Evolutionary conservation across 1,140 invertebrate species (phyloP), one percentile per base, ranked within the genome.

Genomic region (Tetragonula clypearis): DNA sequence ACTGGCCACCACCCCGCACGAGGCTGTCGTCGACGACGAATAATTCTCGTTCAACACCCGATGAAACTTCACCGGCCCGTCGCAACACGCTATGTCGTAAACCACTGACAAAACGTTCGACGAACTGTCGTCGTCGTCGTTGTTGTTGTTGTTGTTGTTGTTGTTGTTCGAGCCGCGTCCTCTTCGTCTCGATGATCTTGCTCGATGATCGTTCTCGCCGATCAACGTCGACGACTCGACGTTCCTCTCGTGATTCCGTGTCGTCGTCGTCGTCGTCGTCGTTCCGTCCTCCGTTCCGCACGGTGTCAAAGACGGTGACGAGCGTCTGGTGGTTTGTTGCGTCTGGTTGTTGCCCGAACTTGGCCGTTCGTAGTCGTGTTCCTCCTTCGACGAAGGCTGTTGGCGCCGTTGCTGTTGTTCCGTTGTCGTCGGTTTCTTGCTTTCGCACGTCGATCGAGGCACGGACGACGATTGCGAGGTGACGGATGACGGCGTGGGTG

Each of bases 51-150:
- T 98, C 12, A 97, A 93, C 8, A 98, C 97, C 5, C 97, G 95
- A 84, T 97, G 97, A 92, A 98, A 98, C 58, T 97, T 95, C 1
- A 98, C 97, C 0, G 98, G 98, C 0, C 98, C 98, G 93, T 98
- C 98, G 93, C 98, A 98, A 72, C 97, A 98, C 12, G 98, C 98
- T 6, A 98, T 95, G 93, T 98, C 98, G 77, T 98, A 95, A 2
- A 98, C 96, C 21, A 97, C 96, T 5, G 89, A 90, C 1, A 87
- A 55, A n/a, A 90, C 72, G 65, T 60, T 86, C 26, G 82, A 72
- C 1, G 85, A 79, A 30, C 60, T 17, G 19, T 79, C 82, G 65
- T 84, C 8, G 41, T n/a, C n/a, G n/a, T n/a, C n/a, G n/a, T n/a
- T n/a, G n/a, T n/a, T n/a, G n/a, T 6, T 9, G 41, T 86, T 9